Conservation (phyloP, 2,888 invertebrate genomes). For the Leucozona laternaria region DNA sequence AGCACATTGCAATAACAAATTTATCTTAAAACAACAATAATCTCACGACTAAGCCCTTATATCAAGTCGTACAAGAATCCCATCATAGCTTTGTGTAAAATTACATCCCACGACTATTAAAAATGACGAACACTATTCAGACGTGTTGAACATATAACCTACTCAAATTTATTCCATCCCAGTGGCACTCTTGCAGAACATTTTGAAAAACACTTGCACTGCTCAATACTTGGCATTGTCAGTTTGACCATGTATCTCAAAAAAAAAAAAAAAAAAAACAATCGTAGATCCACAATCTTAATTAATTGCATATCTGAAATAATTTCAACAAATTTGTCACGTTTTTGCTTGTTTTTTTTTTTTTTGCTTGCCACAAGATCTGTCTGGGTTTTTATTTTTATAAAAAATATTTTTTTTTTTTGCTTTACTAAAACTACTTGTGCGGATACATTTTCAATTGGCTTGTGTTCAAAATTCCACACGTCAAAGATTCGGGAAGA, state of each 20-base stretch:
- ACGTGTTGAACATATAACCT: slow-evolving; percentile 6
- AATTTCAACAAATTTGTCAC: slow-evolving; percentile 63
- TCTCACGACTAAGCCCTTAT: background rate
- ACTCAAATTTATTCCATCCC: slow-evolving; percentile 7
- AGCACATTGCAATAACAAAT: background rate
- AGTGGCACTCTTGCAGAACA: slow-evolving; percentile 49
- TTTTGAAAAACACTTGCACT: slow-evolving; percentile 47
- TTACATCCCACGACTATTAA: slow-evolving; percentile 13
- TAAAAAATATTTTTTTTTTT: slow-evolving; percentile 7
- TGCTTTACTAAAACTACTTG: slow-evolving; percentile 58
- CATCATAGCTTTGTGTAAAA: background rate
- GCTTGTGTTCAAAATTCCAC: slow-evolving; percentile 68
- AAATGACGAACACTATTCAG: slow-evolving; percentile 31
- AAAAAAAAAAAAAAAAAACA: slow-evolving; percentile 20
- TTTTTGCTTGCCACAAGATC: background rate
- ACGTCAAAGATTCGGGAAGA: slow-evolving; percentile 20
- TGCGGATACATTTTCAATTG: slow-evolving; percentile 61
- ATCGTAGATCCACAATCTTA: slow-evolving; percentile 22
- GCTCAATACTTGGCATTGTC: slow-evolving; percentile 68
- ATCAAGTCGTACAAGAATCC: background rate
- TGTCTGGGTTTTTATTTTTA: slow-evolving; percentile 7
- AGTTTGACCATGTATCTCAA: slow-evolving; percentile 46
- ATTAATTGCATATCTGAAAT: slow-evolving; percentile 67
- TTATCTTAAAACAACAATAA: background rate
- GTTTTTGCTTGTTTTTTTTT: slow-evolving; percentile 29